Evolutionary conservation across 2,797 vertebrate species (phyloP).

Genomic region (Merluccius polli): DNA sequence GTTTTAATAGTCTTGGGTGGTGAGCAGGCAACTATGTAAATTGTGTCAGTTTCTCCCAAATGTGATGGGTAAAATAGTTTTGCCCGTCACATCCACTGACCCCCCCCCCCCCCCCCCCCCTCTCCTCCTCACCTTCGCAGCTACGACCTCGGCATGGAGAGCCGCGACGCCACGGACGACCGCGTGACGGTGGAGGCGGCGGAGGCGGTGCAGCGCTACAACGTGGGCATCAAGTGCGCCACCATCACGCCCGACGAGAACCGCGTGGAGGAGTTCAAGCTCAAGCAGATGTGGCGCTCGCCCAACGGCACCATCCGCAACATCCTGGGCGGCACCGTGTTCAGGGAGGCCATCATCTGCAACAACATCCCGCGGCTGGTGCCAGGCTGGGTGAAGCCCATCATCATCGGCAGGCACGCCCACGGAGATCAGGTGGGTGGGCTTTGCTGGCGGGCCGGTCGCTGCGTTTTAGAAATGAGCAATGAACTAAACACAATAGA

Average conservation of each 20-base stretch:
- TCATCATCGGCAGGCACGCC: slow-evolving; percentile 96
- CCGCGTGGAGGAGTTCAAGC: slow-evolving; percentile 93
- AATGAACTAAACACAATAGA: no score
- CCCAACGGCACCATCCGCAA: slow-evolving; percentile 97
- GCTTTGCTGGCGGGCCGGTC: no score
- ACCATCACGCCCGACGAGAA: slow-evolving; percentile 98
- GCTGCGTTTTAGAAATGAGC: no score
- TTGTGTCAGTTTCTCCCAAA: no score
- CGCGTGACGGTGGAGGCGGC: slow-evolving; percentile 90
- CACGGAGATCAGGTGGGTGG: slow-evolving; percentile 89
- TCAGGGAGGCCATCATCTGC: slow-evolving; percentile 96
- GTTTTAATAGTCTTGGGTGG: no score
- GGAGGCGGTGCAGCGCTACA: slow-evolving; percentile 86
- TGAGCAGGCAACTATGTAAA: no score
- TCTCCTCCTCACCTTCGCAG: slow-evolving; percentile 68
- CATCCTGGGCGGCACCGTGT: slow-evolving; percentile 95
- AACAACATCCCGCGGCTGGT: slow-evolving; percentile 95
- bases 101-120: neutral
- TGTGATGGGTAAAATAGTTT: no score
- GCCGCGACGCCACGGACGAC: slow-evolving; percentile 88
- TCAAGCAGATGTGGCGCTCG: slow-evolving; percentile 98
- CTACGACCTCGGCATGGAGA: slow-evolving; percentile 93
- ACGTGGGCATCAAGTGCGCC: slow-evolving; percentile 93
- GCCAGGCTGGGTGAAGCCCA: slow-evolving; percentile 91
- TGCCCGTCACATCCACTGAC: no score